Base-by-base conservation (phyloP, 2,797 vertebrate genomes). In the Crenuchus spilurus region DNA sequence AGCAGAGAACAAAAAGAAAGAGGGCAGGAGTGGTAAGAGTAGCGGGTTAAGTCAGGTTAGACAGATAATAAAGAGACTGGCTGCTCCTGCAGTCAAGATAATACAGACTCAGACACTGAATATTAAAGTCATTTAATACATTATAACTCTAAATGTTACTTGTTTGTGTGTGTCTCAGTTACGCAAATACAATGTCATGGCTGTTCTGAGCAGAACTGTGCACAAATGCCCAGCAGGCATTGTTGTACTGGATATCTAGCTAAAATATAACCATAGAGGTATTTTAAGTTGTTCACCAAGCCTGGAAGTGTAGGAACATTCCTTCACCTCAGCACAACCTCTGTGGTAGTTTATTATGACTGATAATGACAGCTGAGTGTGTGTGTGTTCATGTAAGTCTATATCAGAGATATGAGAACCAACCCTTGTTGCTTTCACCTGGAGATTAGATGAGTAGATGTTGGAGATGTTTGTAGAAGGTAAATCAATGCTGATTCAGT, bases 401-500 rank as follows among this genome's bases (percentile, higher is more conserved):
- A 48, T 37, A 41, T 55, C 52, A 49, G 52, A 30, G 55, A 74
- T 69, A 64, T 30, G 22, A 48, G 18, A 60, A 57, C 33, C 51
- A 31, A 13, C 9, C 18, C n/a, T 54, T 57, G 26, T 30, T 51
- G 39, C 31, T 44, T 39, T 54, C 31, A 63, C 67, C 64, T 35
- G 9, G 22, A 73, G 63, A 75, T 72, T 74, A 69, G 6, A 49
- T 44, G 31, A 22, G 39, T 20, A 62, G 37, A 61, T 64, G 58
- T 72, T 33, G 66, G 37, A 74, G 68, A 77, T 49, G 75, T 71
- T 75, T 67, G 31, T 54, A 11, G 63, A 49, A 69, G 62, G 42
- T 6, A 77, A 80, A 77, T 77, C 79, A 33, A 78, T 75, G 57
- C 22, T 24, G 60, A 75, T 72, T 75, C 62, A 67, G 71, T 74